These are phyloP conservation scores for Porites lobata DNA, from an alignment of 92 coral and sea anemone species.

Conservation along the genomic window DNA sequence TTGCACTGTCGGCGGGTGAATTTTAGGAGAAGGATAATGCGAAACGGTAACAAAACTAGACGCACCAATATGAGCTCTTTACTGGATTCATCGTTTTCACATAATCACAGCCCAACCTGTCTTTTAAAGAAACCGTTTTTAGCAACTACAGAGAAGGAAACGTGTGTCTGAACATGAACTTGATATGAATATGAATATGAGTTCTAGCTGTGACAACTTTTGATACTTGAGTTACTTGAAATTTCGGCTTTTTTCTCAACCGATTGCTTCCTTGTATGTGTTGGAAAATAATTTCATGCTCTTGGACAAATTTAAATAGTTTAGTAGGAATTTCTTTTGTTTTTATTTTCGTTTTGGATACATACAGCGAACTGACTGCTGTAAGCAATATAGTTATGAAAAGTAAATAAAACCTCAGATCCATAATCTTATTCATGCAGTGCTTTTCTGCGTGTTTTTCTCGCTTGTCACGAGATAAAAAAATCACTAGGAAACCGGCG, in stretches of 20 bases:
- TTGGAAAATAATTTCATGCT: too few species aligned
- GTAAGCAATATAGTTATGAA: neutral
- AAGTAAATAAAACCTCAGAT: neutral
- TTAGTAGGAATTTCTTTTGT: neutral
- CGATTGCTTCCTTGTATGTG: too few species aligned
- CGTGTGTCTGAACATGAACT: neutral
- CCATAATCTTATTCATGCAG: neutral
- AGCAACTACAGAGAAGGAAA: constrained; percentile 15
- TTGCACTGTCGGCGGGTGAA: constrained; percentile 80
- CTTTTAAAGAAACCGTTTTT: neutral
- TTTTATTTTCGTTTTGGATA: neutral
- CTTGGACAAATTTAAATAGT: too few species aligned
- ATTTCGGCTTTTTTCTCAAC: too few species aligned
- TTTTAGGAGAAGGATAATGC: constrained; percentile 14
- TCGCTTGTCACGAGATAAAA: neutral
- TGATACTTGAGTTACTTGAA: neutral
- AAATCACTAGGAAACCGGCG: neutral
- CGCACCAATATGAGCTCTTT: constrained; percentile 2
- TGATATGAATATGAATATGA: neutral
- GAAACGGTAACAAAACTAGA: neutral
- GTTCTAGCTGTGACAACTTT: neutral
- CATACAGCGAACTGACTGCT: neutral
- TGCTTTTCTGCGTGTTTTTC: neutral
- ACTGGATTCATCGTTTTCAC: constrained; percentile 26
- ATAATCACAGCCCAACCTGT: neutral